Base-by-base conservation (phyloP, 92 coral and sea anemone genomes). In the Zoanthus solanderi region DNA sequence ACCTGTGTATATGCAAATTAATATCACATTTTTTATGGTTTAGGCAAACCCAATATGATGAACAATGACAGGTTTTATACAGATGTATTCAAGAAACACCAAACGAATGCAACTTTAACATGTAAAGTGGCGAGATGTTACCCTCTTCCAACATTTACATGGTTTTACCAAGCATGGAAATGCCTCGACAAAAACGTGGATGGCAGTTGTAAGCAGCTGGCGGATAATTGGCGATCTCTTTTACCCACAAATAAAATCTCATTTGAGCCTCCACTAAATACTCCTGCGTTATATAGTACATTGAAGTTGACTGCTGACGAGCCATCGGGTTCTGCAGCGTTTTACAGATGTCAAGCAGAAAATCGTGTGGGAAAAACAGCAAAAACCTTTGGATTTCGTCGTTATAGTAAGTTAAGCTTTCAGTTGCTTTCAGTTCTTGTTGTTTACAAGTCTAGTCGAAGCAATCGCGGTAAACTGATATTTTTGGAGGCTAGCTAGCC, bases 401-500 rank as follows among this genome's bases (percentile, higher is more conserved):
- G 99, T 12, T 71, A 58, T 32, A 96, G 99, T 96, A 89, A 95
- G 98, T 81, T 17, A 37, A 1, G 8, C 30, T 4, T 63, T 63
- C 5, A 6, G 3, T 63, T 63, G 69, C 30, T 17, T 63, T 5
- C 4, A 63, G 30, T 13, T 52, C 57, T 13, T 60, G 0, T 3
- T 15, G 6, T 11, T 60, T 15, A 5, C n/a, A 3, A 15, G 15
- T 60, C 16, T 57, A 57, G 17, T 52, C 12, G 0, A 52, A 54
- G 3, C 15, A 54, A 9, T 15, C 3, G 11, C 60, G 11, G 11
- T 54, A 54, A 54, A 54, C 15, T 54, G 60, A 54, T 10, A 6
- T 54, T 7, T 54, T 54, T 54, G 15, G 60, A 5, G 60, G 15
- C 7, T 54, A 54, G 11, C 42, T 37, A 37, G 23, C 42, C 0